phyloP scores from a whole-genome alignment of 2,113 vertebrate genomes.

The Cichladusa arquata region DNA sequence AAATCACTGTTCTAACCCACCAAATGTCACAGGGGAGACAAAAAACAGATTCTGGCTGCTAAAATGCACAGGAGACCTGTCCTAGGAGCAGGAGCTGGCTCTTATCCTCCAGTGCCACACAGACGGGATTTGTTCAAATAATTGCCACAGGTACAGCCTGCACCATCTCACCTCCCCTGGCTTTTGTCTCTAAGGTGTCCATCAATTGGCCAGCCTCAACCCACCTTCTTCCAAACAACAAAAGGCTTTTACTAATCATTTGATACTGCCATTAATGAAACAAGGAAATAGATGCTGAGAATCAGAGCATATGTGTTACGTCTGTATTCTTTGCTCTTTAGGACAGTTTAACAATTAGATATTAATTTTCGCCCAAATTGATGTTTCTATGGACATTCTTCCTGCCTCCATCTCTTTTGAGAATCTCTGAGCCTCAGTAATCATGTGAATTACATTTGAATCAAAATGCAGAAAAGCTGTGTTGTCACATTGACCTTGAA shows the following conservation, averaged over 20 bases:
- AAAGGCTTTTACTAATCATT: neutral
- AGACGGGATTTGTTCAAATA: neutral
- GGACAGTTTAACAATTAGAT: neutral
- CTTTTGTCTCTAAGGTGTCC: neutral
- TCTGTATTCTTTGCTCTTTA: neutral
- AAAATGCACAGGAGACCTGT: accelerated
- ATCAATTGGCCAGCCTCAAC: neutral
- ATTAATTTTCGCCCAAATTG: neutral
- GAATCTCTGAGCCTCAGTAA: neutral
- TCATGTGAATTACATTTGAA: neutral
- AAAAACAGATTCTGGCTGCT: neutral
- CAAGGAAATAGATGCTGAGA: neutral
- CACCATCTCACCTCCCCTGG: neutral
- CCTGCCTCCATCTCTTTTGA: neutral
- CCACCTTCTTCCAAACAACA: neutral
- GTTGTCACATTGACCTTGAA: neutral
- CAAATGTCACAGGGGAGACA: neutral
- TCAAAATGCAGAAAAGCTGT: constrained; percentile 3
- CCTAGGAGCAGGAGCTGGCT: neutral
- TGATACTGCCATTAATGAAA: neutral
- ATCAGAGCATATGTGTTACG: neutral
- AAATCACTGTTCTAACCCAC: neutral
- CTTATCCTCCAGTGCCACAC: neutral
- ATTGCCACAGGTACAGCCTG: neutral
- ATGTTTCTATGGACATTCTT: neutral